Base-by-base conservation (phyloP, 64 coral and sea anemone genomes). In the Pocillopora damicornis region DNA sequence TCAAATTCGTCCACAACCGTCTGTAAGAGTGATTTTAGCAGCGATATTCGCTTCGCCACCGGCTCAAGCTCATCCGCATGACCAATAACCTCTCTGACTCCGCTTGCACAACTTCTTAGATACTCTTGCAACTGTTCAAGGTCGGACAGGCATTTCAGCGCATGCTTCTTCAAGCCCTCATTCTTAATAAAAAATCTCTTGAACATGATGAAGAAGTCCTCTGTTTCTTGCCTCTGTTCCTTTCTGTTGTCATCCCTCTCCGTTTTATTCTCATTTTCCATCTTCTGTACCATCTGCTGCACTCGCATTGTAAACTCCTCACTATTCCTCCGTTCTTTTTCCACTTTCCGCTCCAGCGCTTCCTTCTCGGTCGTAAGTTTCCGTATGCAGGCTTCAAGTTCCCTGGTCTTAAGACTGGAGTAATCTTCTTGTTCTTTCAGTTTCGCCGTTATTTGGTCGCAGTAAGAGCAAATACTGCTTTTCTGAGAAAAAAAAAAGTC, bases 141-240 rank as follows among this genome's bases (percentile, higher is more conserved):
- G 65, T 85, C 81, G 2, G 22, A 36, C 81, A 85, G 81, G 38
- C 81, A 85, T 38, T 56, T 38, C 14, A 72, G 64, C 1, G 65
- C 81, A n/a, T 85, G 22, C 12, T 85, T 22, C 71, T 73, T 85
- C 38, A 85, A 16, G 57, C 16, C 38, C 15, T 85, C 81, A 42
- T 85, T 37, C 26, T 85, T 65, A 7, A 22, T 25, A 38, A 85
- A 85, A 65, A 85, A 85, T 58, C 38, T 67, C 57, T 73, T 85
- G 20, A 85, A 65, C 81, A 85, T 85, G 42, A 23, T 85, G 72
- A 85, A 85, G 11, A 85, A 73, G 64, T 85, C 58, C 20, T 72
- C 81, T 13, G 35, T 85, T 38, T 85, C 65, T 20, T 23, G 36
- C 65, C 57, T 11, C 34, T 72, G 67, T 72, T n/a, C 65, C 15